Evolutionary conservation across 2,113 vertebrate species (phyloP).

Genomic region (Tachycineta bicolor): DNA sequence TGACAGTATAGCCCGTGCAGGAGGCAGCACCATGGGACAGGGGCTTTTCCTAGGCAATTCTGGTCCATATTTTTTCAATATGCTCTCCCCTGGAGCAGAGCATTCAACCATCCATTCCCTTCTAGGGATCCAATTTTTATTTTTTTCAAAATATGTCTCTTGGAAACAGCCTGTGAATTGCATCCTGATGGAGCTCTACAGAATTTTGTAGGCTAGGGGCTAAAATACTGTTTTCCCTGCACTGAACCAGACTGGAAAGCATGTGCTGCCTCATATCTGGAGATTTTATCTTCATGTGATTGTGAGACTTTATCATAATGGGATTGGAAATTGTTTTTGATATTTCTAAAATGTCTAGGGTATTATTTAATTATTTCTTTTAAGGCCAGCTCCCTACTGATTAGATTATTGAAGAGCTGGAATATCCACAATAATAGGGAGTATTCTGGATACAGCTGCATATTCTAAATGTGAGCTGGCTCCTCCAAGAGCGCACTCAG

Average conservation of each 20-base stretch:
- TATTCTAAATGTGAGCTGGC: background rate
- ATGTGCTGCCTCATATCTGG: background rate
- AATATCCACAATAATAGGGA: background rate
- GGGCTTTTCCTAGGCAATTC: background rate
- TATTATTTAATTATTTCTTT: background rate
- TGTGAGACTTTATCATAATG: background rate
- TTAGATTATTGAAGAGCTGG: background rate
- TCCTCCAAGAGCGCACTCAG: background rate
- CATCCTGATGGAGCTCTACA: background rate
- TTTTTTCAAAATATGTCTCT: background rate
- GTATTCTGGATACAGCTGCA: background rate
- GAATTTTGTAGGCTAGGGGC: background rate
- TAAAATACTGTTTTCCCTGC: background rate
- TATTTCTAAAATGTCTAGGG: background rate
- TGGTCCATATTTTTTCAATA: background rate
- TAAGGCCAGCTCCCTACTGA: background rate
- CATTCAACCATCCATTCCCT: background rate
- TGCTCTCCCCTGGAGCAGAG: background rate
- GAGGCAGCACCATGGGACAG: background rate
- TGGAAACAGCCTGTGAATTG: background rate
- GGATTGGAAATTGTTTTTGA: background rate
- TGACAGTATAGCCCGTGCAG: background rate
- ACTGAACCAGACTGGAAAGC: background rate
- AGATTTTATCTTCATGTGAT: background rate
- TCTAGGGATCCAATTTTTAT: background rate